These are phyloP conservation scores for Planococcus citri DNA, from an alignment of 1,140 invertebrate genomes.

Conservation along the genomic window DNA sequence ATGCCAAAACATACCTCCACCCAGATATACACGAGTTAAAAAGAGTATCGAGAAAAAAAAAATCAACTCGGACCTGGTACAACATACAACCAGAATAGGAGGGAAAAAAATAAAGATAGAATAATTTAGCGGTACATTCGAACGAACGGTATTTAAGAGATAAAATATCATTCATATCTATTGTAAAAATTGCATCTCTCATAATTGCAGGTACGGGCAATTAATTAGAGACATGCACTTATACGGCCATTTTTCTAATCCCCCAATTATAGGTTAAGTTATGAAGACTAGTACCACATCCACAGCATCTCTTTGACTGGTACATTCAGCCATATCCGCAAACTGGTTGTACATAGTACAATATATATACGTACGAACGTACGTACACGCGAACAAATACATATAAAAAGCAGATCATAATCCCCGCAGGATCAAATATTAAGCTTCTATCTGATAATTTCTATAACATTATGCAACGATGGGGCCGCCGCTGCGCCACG, in stretches of 20 bases:
- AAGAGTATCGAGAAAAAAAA: no score
- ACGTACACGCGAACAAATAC: not conserved
- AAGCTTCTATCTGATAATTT: conserved; percentile 7
- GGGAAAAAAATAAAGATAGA: not conserved
- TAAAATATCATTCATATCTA: not conserved
- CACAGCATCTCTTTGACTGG: no score
- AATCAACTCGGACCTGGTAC: no score
- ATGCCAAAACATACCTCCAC: no score
- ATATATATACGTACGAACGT: no score
- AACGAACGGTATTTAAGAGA: not conserved
- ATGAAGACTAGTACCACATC: not conserved
- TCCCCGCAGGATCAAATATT: conserved; percentile 1
- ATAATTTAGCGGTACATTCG: conserved; percentile 3
- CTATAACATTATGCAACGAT: conserved; percentile 3
- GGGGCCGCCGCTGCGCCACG: no score
- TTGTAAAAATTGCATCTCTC: not conserved
- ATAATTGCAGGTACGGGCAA: conserved; percentile 2
- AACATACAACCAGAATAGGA: no score
- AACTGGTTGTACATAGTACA: not conserved
- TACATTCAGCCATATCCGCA: not conserved
- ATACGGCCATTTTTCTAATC: not conserved
- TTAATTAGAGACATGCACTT: conserved; percentile 7
- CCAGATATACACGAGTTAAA: no score
- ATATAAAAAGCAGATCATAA: conserved; percentile 7
- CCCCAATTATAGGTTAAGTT: conserved; percentile 1